Percentiles rank a stretch among this genome's conserved stretches.
Evolutionary conservation across 2,797 vertebrate species (phyloP).

Genomic region (Cossypha niveicapilla): DNA sequence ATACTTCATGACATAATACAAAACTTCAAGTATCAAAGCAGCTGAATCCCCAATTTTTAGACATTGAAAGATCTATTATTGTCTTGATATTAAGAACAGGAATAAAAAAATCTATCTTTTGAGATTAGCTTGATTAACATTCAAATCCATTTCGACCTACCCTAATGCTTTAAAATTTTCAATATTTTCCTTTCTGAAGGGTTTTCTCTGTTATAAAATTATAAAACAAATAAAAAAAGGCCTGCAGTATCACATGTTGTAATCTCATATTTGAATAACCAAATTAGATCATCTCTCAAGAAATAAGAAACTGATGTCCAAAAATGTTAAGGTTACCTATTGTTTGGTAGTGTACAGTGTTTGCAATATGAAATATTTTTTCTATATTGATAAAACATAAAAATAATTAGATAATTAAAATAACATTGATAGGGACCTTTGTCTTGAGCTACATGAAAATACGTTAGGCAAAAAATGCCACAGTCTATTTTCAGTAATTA

Average conservation of each 20-base stretch:
- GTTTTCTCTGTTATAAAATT: not conserved
- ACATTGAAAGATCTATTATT: not conserved
- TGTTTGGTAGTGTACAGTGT: not conserved
- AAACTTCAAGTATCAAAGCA: not conserved
- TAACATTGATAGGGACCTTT: not conserved
- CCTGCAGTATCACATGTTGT: fast-evolving
- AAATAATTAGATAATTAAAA: not conserved
- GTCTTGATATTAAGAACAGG: not conserved
- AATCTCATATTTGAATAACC: not conserved
- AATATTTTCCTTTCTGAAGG: not conserved
- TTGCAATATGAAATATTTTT: not conserved
- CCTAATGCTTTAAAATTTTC: not conserved
- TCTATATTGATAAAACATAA: not conserved
- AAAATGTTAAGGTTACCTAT: not conserved
- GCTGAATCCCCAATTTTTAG: not conserved
- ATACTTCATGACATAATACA: not conserved
- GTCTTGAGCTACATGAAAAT: not conserved
- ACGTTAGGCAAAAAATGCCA: fast-evolving
- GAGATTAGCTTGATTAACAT: not conserved
- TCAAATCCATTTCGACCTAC: not conserved
- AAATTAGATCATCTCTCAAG: not conserved
- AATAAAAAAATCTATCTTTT: fast-evolving
- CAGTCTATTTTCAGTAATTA: not conserved
- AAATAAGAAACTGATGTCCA: not conserved
- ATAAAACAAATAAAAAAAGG: not conserved